Conservation (phyloP, 1,140 invertebrate species). For the Drosophila teissieri region DNA sequence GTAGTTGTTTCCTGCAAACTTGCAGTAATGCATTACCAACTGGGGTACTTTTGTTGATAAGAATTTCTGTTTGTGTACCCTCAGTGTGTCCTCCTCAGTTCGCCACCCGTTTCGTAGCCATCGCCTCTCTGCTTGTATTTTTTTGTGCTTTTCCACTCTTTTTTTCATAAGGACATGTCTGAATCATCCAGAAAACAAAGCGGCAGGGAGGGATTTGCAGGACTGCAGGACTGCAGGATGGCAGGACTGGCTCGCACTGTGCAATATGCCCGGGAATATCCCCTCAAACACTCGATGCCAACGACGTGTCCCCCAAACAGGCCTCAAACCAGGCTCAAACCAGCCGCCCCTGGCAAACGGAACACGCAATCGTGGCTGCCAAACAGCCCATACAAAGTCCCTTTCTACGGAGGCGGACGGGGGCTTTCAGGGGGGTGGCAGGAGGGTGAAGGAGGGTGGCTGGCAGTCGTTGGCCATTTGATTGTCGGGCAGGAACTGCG, state of each 20-base stretch:
- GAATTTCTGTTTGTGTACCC: background rate
- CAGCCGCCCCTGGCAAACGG: slow-evolving; percentile 13
- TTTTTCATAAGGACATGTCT: slow-evolving; percentile 58
- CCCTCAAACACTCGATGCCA: slow-evolving; percentile 37
- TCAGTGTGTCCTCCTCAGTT: background rate
- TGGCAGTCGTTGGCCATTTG: slow-evolving; percentile 66
- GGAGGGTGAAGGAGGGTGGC: background rate
- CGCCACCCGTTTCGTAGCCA: background rate
- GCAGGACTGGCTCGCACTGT: slow-evolving; percentile 24
- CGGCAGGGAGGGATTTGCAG: background rate
- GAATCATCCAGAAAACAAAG: slow-evolving; percentile 52
- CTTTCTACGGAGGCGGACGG: slow-evolving; percentile 19
- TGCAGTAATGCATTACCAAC: no score
- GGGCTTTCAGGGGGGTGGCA: background rate
- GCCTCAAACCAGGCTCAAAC: no score
- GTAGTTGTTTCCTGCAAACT: no score
- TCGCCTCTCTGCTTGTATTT: slow-evolving; percentile 9
- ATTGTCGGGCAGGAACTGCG: slow-evolving; percentile 52
- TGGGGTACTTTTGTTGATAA: no score
- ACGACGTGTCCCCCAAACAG: background rate
- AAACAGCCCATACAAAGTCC: slow-evolving; percentile 71
- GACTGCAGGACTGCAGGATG: background rate
- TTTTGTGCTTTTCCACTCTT: slow-evolving; percentile 21
- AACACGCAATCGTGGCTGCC: slow-evolving; percentile 47
- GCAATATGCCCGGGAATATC: slow-evolving; percentile 54